Evolutionary conservation across 1,140 invertebrate genomes (phyloP), one percentile per base, ranked within the genome.

Genomic region (Penaeus vannamei): DNA sequence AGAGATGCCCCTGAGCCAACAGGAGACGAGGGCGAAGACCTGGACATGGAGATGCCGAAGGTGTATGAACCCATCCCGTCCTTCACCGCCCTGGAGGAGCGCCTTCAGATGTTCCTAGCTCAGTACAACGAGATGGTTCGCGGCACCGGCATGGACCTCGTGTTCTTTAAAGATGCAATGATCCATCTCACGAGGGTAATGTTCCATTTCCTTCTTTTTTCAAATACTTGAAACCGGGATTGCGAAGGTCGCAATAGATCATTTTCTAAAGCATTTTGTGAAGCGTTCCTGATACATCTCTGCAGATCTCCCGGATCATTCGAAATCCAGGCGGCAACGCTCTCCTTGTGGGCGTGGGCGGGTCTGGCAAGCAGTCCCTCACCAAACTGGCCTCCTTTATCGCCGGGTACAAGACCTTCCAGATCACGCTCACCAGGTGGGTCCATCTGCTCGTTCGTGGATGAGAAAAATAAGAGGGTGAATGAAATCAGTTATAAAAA

Each of bases 121-220:
- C 98, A 98, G 93, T 99, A 98, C 93, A 99, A 99, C 94, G 98
- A 99, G 94, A 98, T 98, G 95, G 97, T 99, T 86, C 94, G 98
- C 92, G 98, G 98, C 1, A 96, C 96, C 90, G 97, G 97, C 66
- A 98, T 99, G 98, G 98, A 99, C 94, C 94, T 99, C 36, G 98
- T 99, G n/a, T 99, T 99, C 94, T 99, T 99, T 93, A 97, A 97
- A n/a, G 98, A 99, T 93, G 98, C 98, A 26, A 99, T 99, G 96
- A 94, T 97, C 66, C 98, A 99, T 94, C 94, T 99, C 89, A 97
- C 99, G 22, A 98, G 98, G 91, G 94, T 94, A n/a, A 81, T 14
- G 53, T 53, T 17, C 53, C 53, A 53, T 53, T 17, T 53, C 14
- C 53, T 53, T 14, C 14, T 17, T 53, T 14, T 1, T 53, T 53